These are phyloP conservation scores for Hyppa rectilinea DNA, from an alignment of 2,888 invertebrate genomes.

Conservation along the genomic window DNA sequence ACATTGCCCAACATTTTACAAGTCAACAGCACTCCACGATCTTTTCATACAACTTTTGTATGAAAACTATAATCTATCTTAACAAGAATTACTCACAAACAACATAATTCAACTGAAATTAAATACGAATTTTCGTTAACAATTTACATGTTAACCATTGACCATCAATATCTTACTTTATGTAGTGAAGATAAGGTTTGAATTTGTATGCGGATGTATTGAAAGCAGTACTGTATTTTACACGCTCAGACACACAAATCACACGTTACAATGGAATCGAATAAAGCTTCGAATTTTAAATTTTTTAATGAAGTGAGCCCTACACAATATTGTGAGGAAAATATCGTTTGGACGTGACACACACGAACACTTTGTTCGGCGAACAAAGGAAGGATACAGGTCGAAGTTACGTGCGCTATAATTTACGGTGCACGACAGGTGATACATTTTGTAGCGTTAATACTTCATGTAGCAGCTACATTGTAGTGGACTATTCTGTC, in stretches of 20 bases:
- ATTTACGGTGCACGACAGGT: constrained; percentile 30
- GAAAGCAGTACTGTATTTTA: constrained; percentile 79
- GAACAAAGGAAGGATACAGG: constrained; percentile 42
- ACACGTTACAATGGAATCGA: constrained; percentile 83
- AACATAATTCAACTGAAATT: constrained; percentile 80
- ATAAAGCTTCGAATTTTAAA: constrained; percentile 86
- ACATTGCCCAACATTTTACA: constrained; percentile 74
- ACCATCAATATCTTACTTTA: constrained; percentile 68
- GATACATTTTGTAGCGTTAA: constrained; percentile 41
- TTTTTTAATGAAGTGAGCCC: constrained; percentile 88
- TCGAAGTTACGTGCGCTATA: constrained; percentile 38
- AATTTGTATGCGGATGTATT: constrained; percentile 60
- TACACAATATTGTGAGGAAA: constrained; percentile 85
- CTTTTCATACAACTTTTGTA: constrained; percentile 55
- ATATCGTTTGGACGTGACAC: constrained; percentile 76
- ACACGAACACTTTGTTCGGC: constrained; percentile 67
- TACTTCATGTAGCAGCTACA: constrained; percentile 18
- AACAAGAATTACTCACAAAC: constrained; percentile 76
- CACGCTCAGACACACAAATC: constrained; percentile 87
- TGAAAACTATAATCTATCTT: constrained; percentile 72
- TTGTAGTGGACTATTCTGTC: constrained; percentile 10
- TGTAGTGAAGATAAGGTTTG: constrained; percentile 66
- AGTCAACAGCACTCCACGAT: constrained; percentile 66
- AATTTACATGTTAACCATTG: constrained; percentile 54
- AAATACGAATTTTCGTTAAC: constrained; percentile 75